Conservation (phyloP, 2,888 invertebrate species). For the Lapara coniferarum region DNA sequence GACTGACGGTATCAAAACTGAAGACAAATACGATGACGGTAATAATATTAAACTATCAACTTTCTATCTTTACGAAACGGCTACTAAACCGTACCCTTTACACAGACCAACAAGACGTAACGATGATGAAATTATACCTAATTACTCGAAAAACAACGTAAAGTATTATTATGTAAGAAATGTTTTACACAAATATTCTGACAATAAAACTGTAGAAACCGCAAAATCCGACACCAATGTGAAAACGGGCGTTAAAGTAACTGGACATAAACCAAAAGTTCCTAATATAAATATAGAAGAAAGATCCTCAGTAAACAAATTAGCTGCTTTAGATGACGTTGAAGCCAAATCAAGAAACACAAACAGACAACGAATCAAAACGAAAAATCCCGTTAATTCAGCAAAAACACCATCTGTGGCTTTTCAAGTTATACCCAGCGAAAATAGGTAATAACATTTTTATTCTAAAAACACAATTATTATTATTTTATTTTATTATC, state of each 20-base stretch:
- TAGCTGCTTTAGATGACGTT: constrained; percentile 55
- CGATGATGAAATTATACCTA: constrained; percentile 55
- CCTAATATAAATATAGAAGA: constrained; percentile 59
- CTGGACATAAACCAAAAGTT: constrained; percentile 49
- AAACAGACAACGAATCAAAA: constrained; percentile 46
- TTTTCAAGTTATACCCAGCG: constrained; percentile 79
- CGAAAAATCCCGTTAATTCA: constrained; percentile 55
- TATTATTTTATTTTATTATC: too few species aligned
- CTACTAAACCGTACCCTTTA: constrained; percentile 68
- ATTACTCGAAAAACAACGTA: constrained; percentile 46
- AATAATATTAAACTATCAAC: constrained; percentile 67
- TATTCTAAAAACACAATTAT: neutral
- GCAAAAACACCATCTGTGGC: constrained; percentile 74
- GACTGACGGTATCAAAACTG: constrained; percentile 52
- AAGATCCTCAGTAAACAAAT: constrained; percentile 61
- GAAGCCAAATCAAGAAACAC: constrained; percentile 48
- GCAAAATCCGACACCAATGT: constrained; percentile 35
- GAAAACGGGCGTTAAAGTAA: constrained; percentile 47
- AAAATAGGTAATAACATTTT: constrained; percentile 66
- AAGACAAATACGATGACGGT: constrained; percentile 42
- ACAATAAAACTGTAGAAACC: constrained; percentile 40
- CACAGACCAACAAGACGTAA: constrained; percentile 73
- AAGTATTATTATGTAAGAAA: constrained; percentile 78
- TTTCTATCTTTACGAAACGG: constrained; percentile 71
- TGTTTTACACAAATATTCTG: constrained; percentile 70